Conservation (phyloP, 1,140 invertebrate species). For the Meloidogyne chitwoodi region DNA sequence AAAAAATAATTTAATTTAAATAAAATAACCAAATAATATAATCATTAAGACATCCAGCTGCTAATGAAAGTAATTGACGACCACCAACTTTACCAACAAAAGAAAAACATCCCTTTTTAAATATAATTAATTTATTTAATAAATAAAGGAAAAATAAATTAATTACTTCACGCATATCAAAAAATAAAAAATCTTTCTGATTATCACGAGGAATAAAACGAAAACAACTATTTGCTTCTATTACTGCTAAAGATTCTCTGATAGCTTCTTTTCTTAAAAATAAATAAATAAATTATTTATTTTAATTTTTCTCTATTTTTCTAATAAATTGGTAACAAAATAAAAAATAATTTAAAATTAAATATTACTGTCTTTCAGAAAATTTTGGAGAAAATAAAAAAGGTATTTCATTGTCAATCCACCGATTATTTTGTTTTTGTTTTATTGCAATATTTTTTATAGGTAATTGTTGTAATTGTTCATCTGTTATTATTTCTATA, state of each 20-base stretch:
- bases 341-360: background rate
- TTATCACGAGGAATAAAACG: conserved; percentile 21
- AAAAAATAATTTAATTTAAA: background rate
- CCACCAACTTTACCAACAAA: conserved; percentile 31
- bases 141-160: conserved; percentile 9
- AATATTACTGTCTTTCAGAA: conserved; percentile 22
- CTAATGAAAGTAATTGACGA: conserved; percentile 30
- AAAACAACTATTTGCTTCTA: conserved; percentile 29
- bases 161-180: conserved; percentile 32
- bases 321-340: background rate
- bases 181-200: conserved; percentile 33
- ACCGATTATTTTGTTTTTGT: conserved; percentile 21
- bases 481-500: background rate
- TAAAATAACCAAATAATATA: conserved; percentile 33
- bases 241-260: conserved; percentile 19
- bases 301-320: conserved; percentile 9
- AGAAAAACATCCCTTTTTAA: background rate
- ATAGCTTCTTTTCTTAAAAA: conserved; percentile 26
- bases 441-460: conserved; percentile 28
- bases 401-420: conserved; percentile 29
- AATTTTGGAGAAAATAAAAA: conserved; percentile 28
- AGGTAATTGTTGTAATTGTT: background rate
- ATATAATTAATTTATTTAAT: background rate
- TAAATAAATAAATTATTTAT: background rate
- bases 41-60: conserved; percentile 32